Conservation (phyloP, 2,888 invertebrate species). For the Plagiodera versicolora region DNA sequence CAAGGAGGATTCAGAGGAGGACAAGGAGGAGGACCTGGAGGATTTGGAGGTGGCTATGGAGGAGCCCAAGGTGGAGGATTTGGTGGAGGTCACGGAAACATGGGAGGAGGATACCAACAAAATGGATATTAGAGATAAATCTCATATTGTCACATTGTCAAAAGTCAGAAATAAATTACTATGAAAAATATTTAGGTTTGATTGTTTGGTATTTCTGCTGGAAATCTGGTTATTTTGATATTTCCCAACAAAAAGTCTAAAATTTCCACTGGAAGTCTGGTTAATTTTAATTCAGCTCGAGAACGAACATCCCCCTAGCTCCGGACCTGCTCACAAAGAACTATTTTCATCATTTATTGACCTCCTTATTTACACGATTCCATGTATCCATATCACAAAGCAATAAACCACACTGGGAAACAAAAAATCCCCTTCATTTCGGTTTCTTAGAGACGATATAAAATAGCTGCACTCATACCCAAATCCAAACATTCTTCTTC, state of each 20-base stretch:
- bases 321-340: too few species aligned
- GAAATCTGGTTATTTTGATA: too few species aligned
- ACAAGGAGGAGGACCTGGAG: not conserved
- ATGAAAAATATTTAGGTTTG: not conserved
- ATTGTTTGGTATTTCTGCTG: not conserved
- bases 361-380: too few species aligned
- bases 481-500: too few species aligned
- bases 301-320: too few species aligned
- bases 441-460: not conserved
- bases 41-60: not conserved
- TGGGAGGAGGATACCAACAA: not conserved
- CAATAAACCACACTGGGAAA: not conserved
- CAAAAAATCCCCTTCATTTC: not conserved
- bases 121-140: not conserved
- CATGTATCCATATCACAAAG: too few species aligned
- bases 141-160: not conserved
- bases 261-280: too few species aligned
- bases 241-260: too few species aligned
- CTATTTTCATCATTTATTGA: too few species aligned
- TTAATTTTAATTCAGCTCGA: too few species aligned
- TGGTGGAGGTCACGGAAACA: not conserved
- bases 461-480: not conserved
- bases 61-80: not conserved
- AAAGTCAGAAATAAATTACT: not conserved
- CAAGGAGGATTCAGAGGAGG: not conserved